These are phyloP conservation scores for Gryllus bimaculatus DNA, from an alignment of 1,140 invertebrate species.

Conservation along the genomic window DNA sequence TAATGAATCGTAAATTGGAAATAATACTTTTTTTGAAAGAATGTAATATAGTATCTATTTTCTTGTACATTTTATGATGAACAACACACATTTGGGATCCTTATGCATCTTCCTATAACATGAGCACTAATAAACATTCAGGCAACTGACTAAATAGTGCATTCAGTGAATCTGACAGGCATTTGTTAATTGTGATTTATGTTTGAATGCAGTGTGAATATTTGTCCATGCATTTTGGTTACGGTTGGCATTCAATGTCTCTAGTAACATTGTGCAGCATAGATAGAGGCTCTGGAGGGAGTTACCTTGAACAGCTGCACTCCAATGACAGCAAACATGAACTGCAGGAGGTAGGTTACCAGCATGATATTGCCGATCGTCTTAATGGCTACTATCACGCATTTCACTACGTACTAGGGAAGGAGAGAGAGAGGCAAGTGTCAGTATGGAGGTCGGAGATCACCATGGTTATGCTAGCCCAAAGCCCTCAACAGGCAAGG, in stretches of 20 bases:
- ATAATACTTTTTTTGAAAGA: too few relatives aligned
- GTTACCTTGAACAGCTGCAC: slow-evolving; percentile 98
- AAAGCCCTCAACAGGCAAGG: slow-evolving; percentile 18
- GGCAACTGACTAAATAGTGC: not conserved
- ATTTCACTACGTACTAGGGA: slow-evolving; percentile 90
- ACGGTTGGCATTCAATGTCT: not conserved
- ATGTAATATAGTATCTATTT: too few relatives aligned
- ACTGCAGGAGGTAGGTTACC: slow-evolving; percentile 97
- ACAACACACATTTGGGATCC: too few relatives aligned
- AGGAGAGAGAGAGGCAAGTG: slow-evolving; percentile 22
- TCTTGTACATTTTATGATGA: too few relatives aligned
- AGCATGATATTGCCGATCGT: slow-evolving; percentile 99
- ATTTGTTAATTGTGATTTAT: not conserved
- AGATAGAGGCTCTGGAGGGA: slow-evolving; percentile 12
- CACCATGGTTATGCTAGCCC: slow-evolving; percentile 16
- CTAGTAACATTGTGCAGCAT: not conserved
- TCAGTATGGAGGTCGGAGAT: slow-evolving; percentile 19
- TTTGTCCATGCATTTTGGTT: not conserved
- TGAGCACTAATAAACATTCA: not conserved
- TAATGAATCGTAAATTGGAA: too few relatives aligned
- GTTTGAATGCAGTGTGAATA: not conserved
- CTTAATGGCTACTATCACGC: slow-evolving; percentile 98
- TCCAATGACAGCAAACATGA: slow-evolving; percentile 99
- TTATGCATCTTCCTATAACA: too few relatives aligned
- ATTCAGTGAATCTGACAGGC: not conserved